Percentiles rank a stretch among this genome's conserved stretches.
These are phyloP conservation scores for Heliconius sara DNA, from an alignment of 2,888 invertebrate species.

Conservation along the genomic window DNA sequence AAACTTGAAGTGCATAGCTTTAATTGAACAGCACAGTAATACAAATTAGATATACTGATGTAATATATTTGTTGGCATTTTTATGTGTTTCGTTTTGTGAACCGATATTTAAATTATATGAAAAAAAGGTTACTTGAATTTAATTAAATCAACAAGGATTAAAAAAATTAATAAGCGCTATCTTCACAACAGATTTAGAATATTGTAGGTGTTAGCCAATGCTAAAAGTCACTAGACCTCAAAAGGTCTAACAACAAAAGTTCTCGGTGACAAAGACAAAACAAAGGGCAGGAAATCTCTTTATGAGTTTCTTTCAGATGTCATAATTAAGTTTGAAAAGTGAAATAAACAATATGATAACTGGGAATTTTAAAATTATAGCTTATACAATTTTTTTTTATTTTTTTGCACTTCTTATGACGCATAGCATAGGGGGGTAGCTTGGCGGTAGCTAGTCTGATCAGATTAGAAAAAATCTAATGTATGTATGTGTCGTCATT, in stretches of 20 bases:
- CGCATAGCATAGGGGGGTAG: background rate
- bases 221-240: background rate
- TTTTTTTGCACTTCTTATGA: background rate
- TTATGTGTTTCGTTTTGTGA: background rate
- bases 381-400: too few species aligned
- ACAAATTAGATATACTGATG: background rate
- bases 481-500: background rate
- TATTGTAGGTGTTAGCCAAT: background rate
- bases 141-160: too few species aligned
- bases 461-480: background rate
- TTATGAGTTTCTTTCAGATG: slow-evolving; percentile 8
- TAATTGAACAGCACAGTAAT: slow-evolving; percentile 11
- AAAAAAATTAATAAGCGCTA: too few species aligned
- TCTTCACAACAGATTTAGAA: background rate
- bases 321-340: slow-evolving; percentile 14
- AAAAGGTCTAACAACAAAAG: slow-evolving; percentile 8
- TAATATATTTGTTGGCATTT: background rate
- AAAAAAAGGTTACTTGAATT: too few species aligned
- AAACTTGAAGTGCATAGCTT: slow-evolving; percentile 22
- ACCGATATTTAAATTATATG: too few species aligned
- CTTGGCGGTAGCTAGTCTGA: background rate
- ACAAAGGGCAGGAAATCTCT: background rate
- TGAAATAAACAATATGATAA: too few species aligned
- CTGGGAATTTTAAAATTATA: too few species aligned
- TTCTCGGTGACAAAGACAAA: slow-evolving; percentile 3